Base-by-base conservation (phyloP, 2,797 vertebrate genomes). In the Toxotes lorentzi region DNA sequence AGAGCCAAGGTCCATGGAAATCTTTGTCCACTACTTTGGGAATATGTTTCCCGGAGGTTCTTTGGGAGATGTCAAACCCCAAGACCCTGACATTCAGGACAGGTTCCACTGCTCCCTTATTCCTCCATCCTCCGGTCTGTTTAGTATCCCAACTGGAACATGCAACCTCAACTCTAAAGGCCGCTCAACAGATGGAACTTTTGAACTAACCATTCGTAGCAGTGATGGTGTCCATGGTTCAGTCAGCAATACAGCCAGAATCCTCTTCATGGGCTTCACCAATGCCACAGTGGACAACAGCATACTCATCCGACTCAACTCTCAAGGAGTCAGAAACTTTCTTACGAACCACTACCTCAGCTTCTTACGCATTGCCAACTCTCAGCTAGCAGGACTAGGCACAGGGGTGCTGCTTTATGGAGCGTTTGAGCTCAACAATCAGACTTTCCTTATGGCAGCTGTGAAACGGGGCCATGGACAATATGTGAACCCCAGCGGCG, bases 231-330 rank as follows among this genome's bases (percentile, higher is more conserved):
- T 97, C n/a, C 98, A 99, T 0, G 88, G 94, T 1, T 86, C 97
- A 0, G 98, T 99, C 79, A 97, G 95, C 23, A 99, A 95, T 79
- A 96, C 94, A 0, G 79, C 97, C 32, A 94, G 97, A 0, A 91
- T 99, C 70, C 95, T 97, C 87, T 99, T 99, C 5, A 41, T 90
- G 0, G 97, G 96, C 3, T 99, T 98, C 77, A 93, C 90, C 53
- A 99, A 99, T 0, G 78, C 96, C 81, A 99, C 98, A 0, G 95
- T 99, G 72, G 98, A 99, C 86, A 98, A 96, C 92, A 99, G 98
- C 86, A 96, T 99, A 73, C 94, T 99, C 2, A 97, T 99, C 19
- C 95, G 96, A 12, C 93, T 99, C 21, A 90, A 89, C 0, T 71
- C 96, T 24, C 95, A 96, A 11, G 93, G 95, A 0, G 84, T 96